A percentile compares a stretch with the other conserved stretches of the same genome.
These are phyloP conservation scores for Antennarius maculatus DNA, from an alignment of 2,797 vertebrate species.

Conservation along the genomic window DNA sequence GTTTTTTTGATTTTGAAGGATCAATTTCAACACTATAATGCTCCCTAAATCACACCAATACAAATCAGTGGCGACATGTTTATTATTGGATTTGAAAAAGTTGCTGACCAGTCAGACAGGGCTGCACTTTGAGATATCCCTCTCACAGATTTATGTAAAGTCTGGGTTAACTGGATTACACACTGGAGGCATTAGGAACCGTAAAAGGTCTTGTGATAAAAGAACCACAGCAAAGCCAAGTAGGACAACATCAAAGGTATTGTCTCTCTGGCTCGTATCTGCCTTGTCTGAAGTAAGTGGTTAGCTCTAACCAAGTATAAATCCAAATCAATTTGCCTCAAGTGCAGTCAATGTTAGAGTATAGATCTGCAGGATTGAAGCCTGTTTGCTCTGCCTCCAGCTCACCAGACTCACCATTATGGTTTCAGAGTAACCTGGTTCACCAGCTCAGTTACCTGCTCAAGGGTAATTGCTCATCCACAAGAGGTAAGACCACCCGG, in stretches of 20 bases:
- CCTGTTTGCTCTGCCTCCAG: slow-evolving; percentile 56
- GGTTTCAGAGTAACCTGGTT: slow-evolving; percentile 54
- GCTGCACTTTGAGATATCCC: slow-evolving; percentile 9
- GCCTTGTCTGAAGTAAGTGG: slow-evolving; percentile 56
- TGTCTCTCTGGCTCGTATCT: slow-evolving; percentile 38
- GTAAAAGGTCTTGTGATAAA: slow-evolving; percentile 54
- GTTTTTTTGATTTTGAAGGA: not conserved
- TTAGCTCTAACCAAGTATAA: slow-evolving; percentile 69
- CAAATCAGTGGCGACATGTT: not conserved
- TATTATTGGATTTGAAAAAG: not conserved
- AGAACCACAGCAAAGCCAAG: slow-evolving; percentile 40
- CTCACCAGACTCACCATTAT: slow-evolving; percentile 63
- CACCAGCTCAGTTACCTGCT: slow-evolving; percentile 56
- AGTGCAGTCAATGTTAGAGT: slow-evolving; percentile 79
- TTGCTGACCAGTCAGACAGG: not conserved
- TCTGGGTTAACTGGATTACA: slow-evolving; percentile 44
- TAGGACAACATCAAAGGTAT: slow-evolving; percentile 48
- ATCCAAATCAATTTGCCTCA: slow-evolving; percentile 76
- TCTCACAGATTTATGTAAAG: slow-evolving; percentile 3
- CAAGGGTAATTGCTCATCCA: slow-evolving; percentile 48
- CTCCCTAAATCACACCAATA: not conserved
- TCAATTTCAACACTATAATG: slow-evolving; percentile 1
- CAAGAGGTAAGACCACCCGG: slow-evolving; percentile 51
- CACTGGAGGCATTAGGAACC: slow-evolving; percentile 29
- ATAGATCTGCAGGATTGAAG: slow-evolving; percentile 58